These are phyloP conservation scores for Druon quercuslanigerum DNA, from an alignment of 1,140 invertebrate species.

Conservation along the genomic window DNA sequence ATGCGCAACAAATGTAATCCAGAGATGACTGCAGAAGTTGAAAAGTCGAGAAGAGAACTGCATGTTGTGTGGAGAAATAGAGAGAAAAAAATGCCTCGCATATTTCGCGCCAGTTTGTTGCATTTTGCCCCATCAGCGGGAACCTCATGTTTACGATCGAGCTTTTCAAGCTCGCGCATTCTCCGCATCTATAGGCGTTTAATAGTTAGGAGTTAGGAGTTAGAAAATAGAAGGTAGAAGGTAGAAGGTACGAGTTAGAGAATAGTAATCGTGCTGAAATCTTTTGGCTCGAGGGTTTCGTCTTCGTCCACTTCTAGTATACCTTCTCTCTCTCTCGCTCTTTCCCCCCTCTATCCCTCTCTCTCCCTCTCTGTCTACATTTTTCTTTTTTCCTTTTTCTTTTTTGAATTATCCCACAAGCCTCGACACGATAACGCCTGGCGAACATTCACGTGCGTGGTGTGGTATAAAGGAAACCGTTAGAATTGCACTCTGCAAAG, in stretches of 20 bases:
- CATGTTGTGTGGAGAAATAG: background rate
- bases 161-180: slow-evolving; percentile 34
- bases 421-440: slow-evolving; percentile 53
- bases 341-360: slow-evolving; percentile 11
- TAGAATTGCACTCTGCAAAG: slow-evolving; percentile 61
- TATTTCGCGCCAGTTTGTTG: slow-evolving; percentile 12
- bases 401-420: slow-evolving; percentile 48
- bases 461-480: slow-evolving; percentile 64
- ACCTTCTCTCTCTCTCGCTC: slow-evolving; percentile 14
- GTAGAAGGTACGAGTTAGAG: slow-evolving; percentile 15
- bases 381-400: background rate
- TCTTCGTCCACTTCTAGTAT: slow-evolving; percentile 33
- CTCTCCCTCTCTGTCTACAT: background rate
- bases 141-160: slow-evolving; percentile 15
- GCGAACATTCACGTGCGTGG: slow-evolving; percentile 63
- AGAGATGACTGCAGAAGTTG: background rate
- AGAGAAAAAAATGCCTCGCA: background rate
- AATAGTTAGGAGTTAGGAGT: slow-evolving; percentile 5
- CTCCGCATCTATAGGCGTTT: background rate
- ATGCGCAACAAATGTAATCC: background rate
- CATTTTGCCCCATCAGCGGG: slow-evolving; percentile 14
- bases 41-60: background rate
- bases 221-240: slow-evolving; percentile 1
- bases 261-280: slow-evolving; percentile 41
- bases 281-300: slow-evolving; percentile 38